phyloP scores from a whole-genome alignment of 37 sponge, comb jelly and placozoan species.

The Diacarnus erythraeanus region DNA sequence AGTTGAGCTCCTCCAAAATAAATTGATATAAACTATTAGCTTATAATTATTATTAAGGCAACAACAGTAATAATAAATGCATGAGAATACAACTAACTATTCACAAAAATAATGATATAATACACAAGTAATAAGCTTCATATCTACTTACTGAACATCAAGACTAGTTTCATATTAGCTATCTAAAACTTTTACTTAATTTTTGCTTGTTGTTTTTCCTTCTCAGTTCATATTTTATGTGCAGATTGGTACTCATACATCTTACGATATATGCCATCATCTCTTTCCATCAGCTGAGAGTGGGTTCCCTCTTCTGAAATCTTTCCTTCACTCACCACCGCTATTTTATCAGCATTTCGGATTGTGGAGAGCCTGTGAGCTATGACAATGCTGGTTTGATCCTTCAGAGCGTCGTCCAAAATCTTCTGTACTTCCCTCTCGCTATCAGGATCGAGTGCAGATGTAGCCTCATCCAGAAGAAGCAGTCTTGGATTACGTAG shows the following conservation, averaged over 20 bases:
- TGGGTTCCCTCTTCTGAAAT: constrained; percentile 64
- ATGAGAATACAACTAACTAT: too few relatives aligned
- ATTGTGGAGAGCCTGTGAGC: constrained; percentile 89
- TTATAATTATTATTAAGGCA: too few relatives aligned
- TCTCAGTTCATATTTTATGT: too few relatives aligned
- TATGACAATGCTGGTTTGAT: constrained; percentile 76
- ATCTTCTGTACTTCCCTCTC: constrained; percentile 80
- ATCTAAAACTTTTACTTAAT: too few relatives aligned
- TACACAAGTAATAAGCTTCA: too few relatives aligned
- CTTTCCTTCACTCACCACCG: constrained; percentile 38
- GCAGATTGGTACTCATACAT: constrained; percentile 13
- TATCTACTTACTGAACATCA: too few relatives aligned
- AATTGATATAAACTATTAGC: too few relatives aligned
- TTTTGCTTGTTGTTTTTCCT: too few relatives aligned
- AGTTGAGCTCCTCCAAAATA: too few relatives aligned
- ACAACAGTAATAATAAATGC: too few relatives aligned
- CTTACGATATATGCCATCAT: constrained; percentile 67
- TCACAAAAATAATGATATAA: too few relatives aligned
- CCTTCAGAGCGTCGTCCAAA: constrained; percentile 67
- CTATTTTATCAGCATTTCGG: constrained; percentile 69
- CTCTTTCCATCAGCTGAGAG: constrained; percentile 59
- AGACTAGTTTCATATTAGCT: too few relatives aligned
- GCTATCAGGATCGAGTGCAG: constrained; percentile 78
- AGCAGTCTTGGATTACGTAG: constrained; percentile 64
- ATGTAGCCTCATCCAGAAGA: constrained; percentile 79